Evolutionary conservation across 2,113 vertebrate genomes (phyloP).

Genomic region (Rhinolophus ferrumequinum): DNA sequence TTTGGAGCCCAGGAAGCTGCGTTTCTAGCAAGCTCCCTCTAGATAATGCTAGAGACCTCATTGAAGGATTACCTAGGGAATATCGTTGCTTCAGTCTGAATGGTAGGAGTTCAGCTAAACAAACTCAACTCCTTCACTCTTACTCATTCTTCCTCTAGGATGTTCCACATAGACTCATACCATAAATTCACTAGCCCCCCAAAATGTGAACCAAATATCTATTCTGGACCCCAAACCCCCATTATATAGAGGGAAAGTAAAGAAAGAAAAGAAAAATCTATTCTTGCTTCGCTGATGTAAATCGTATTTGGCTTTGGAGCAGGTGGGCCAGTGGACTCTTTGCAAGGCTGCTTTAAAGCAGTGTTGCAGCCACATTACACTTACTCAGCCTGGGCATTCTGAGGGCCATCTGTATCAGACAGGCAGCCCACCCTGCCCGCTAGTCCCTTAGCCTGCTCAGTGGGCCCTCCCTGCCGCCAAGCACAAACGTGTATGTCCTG

Average conservation of each 20-base stretch:
- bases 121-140: not conserved
- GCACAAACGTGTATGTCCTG: conserved; percentile 51
- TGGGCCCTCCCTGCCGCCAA: not conserved
- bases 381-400: not conserved
- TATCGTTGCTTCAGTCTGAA: not conserved
- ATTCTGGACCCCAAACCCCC: not conserved
- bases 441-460: not conserved
- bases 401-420: not conserved
- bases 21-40: not conserved
- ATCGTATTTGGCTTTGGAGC: not conserved
- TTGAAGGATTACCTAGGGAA: not conserved
- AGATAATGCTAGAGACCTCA: not conserved
- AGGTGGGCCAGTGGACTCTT: not conserved
- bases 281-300: not conserved
- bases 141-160: not conserved
- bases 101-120: not conserved
- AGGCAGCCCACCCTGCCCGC: not conserved
- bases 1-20: not conserved
- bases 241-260: not conserved
- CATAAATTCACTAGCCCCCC: not conserved
- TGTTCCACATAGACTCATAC: not conserved
- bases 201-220: not conserved
- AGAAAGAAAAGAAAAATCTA: not conserved
- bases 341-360: not conserved
- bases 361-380: accelerated